These are phyloP conservation scores for Sarcophaga variegata DNA, from an alignment of 2,888 invertebrate species.

Conservation along the genomic window DNA sequence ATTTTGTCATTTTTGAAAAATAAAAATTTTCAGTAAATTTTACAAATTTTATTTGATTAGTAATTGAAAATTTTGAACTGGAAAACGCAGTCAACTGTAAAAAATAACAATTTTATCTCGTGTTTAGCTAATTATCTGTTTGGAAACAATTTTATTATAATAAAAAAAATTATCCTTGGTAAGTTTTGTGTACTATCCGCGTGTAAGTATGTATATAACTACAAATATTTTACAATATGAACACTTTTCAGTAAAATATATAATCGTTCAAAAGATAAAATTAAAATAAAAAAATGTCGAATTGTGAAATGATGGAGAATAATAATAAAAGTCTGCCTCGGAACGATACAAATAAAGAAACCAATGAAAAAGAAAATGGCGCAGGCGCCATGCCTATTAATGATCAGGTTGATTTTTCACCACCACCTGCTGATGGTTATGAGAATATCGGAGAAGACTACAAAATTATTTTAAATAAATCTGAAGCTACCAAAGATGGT, in stretches of 20 bases:
- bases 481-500: constrained; percentile 43
- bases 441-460: constrained; percentile 55
- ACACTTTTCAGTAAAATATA: not conserved
- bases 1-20: constrained; percentile 48
- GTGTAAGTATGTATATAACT: not conserved
- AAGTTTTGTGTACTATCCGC: not conserved
- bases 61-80: not conserved
- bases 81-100: not conserved
- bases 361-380: constrained; percentile 76
- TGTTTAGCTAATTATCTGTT: constrained; percentile 30
- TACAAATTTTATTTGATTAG: constrained; percentile 23
- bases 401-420: constrained; percentile 7
- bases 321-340: constrained; percentile 4
- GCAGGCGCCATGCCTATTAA: constrained; percentile 74
- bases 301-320: constrained; percentile 71
- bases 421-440: constrained; percentile 27
- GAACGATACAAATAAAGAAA: not conserved
- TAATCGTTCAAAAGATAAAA: not conserved
- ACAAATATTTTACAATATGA: not conserved
- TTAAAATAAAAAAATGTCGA: constrained; percentile 58
- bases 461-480: constrained; percentile 69
- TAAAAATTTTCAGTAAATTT: constrained; percentile 42
- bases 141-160: constrained; percentile 19
- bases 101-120: constrained; percentile 27
- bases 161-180: constrained; percentile 23